Base-by-base conservation (phyloP, 2,797 vertebrate species). In the Smutsia gigantea region DNA sequence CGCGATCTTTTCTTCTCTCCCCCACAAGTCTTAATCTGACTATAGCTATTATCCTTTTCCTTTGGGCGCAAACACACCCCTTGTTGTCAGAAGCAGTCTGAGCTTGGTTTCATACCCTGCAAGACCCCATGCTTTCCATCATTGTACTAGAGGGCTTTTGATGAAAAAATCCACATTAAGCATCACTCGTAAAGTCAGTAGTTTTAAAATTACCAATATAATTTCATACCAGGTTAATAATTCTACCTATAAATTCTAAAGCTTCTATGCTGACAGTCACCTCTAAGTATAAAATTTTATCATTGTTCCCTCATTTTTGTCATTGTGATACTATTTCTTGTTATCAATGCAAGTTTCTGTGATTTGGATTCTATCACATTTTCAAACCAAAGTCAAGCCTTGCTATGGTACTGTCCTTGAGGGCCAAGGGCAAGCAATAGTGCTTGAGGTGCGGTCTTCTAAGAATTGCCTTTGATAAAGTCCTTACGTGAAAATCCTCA, bases 201-300 rank as follows among this genome's bases (percentile, higher is more conserved):
- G n/a, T 63, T 57, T 81, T 69, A 69, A 94, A 87, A 95, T 88
- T 85, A 84, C 55, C 39, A 15, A 63, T 9, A 61, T 88, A 53
- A 82, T 71, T 55, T 79, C 68, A 74, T 53, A 78, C 53, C 71
- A 85, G n/a, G 51, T 74, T 74, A 96, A 77, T 3, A 82, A 53
- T 88, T 85, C 90, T 75, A 61, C 23, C 72, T 66, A n/a, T 27
- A 88, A 75, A 57, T 23, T 71, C 59, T 77, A 57, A 72, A 34
- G 71, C 39, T 74, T 18, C 66, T 68, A 59, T 42, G 42, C 29
- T 87, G 72, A 78, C 27, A 37, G 42, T 79, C 51, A 87, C 12
- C 27, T 53, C 34, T 34, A 51, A 72, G 2, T 13, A 3, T 27
- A 94, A 64, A 86, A 55, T 14, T 90, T 89, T 55, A 89, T 31